phyloP scores from a whole-genome alignment of 2,797 vertebrate species.

The Falco berigora region DNA sequence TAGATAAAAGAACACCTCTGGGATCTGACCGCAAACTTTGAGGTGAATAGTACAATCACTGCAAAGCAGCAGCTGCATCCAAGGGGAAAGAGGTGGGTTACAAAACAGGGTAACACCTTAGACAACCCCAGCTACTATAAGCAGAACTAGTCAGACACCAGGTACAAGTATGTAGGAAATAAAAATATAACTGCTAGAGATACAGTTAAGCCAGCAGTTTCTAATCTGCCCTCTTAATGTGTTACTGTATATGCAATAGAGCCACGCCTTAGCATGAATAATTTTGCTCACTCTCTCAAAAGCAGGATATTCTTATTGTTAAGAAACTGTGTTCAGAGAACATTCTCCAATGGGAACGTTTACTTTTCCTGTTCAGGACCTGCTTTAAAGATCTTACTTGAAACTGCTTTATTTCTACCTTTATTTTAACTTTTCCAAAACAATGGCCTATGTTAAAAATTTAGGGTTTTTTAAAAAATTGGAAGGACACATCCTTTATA shows the following conservation, averaged over 20 bases:
- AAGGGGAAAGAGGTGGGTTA: not conserved
- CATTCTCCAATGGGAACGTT: not conserved
- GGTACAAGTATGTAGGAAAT: not conserved
- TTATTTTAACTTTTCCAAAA: not conserved
- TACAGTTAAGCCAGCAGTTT: not conserved
- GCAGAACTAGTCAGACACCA: not conserved
- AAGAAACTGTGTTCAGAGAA: not conserved
- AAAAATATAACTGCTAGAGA: not conserved
- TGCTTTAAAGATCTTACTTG: not conserved
- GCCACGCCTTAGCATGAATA: not conserved
- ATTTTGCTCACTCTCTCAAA: not conserved
- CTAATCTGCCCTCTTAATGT: not conserved
- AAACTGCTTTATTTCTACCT: not conserved
- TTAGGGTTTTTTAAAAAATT: not conserved
- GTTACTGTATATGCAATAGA: not conserved
- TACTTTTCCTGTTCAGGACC: not conserved
- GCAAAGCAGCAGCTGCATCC: not conserved
- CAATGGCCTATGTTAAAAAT: rapidly evolving
- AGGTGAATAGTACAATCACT: not conserved
- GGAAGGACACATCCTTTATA: not conserved
- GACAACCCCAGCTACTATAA: not conserved
- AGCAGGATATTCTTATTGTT: not conserved
- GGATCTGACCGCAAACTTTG: not conserved
- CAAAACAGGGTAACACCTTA: not conserved
- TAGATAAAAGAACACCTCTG: not conserved